These are phyloP conservation scores for Eulithis prunata DNA, from an alignment of 2,888 invertebrate genomes.

Conservation along the genomic window DNA sequence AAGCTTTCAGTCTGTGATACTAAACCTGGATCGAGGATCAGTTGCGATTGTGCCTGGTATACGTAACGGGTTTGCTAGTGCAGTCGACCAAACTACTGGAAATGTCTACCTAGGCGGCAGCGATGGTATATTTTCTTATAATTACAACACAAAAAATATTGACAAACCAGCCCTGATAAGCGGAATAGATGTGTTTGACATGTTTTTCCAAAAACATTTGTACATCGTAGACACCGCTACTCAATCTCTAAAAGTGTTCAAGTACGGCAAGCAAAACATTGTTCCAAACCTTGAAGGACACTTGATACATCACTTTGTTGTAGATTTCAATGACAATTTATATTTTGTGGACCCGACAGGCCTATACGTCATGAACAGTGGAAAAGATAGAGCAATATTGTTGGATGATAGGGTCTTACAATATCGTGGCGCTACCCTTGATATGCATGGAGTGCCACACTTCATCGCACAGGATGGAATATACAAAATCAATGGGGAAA, in stretches of 20 bases:
- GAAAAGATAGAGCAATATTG: slow-evolving; percentile 45
- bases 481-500: slow-evolving; percentile 53
- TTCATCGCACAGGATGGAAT: slow-evolving; percentile 63
- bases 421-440: slow-evolving; percentile 58
- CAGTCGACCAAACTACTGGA: slow-evolving; percentile 58
- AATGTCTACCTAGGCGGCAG: slow-evolving; percentile 65
- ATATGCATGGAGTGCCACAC: slow-evolving; percentile 53
- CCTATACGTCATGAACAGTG: slow-evolving; percentile 50
- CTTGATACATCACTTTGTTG: slow-evolving; percentile 60
- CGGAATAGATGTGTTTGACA: slow-evolving; percentile 63
- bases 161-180: slow-evolving; percentile 51
- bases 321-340: slow-evolving; percentile 53
- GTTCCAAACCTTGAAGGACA: slow-evolving; percentile 50
- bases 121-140: slow-evolving; percentile 64
- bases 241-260: slow-evolving; percentile 54
- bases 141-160: slow-evolving; percentile 52
- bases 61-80: slow-evolving; percentile 66
- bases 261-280: slow-evolving; percentile 42
- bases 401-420: slow-evolving; percentile 50
- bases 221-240: slow-evolving; percentile 64
- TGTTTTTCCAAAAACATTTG: slow-evolving; percentile 57
- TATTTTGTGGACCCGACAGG: slow-evolving; percentile 59
- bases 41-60: slow-evolving; percentile 58
- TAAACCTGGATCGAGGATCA: slow-evolving; percentile 55
- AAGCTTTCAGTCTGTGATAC: slow-evolving; percentile 63